A percentile compares a stretch with the other conserved stretches of the same genome.
These are phyloP conservation scores for Tetragonula carbonaria DNA, from an alignment of 2,888 invertebrate genomes.

Conservation along the genomic window DNA sequence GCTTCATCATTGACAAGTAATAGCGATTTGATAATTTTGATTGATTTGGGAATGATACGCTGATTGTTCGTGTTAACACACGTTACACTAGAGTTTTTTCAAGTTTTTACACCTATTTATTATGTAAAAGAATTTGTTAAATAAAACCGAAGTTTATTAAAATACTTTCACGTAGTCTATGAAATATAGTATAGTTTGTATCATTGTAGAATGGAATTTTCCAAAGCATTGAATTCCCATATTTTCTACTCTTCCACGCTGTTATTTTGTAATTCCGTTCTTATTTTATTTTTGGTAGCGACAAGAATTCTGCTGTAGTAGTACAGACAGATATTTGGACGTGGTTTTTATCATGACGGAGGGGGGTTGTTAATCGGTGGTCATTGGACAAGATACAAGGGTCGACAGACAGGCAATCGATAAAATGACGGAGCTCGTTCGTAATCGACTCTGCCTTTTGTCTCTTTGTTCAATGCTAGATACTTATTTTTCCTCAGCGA, in stretches of 20 bases:
- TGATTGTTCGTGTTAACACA: no score
- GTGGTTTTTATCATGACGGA: slow-evolving; percentile 28
- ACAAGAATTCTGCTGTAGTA: neutral
- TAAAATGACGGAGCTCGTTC: slow-evolving; percentile 40
- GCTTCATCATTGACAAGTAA: accelerated
- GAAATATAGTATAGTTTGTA: no score
- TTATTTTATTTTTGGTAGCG: neutral
- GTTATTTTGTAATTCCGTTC: neutral
- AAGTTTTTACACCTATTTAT: no score
- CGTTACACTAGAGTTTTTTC: no score
- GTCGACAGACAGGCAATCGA: slow-evolving; percentile 45
- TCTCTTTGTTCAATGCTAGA: neutral
- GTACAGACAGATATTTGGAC: slow-evolving; percentile 30
- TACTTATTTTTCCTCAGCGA: neutral
- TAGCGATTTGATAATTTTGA: neutral
- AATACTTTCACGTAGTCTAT: no score
- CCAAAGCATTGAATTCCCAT: neutral
- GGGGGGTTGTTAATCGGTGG: slow-evolving; percentile 48
- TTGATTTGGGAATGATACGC: no score
- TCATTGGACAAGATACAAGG: slow-evolving; percentile 48
- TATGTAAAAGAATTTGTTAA: no score
- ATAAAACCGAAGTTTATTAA: no score
- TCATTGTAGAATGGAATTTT: no score
- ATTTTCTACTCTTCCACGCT: no score
- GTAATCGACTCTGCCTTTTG: slow-evolving; percentile 10